Base-by-base conservation (phyloP, 2,797 vertebrate species). In the Falco columbarius region DNA sequence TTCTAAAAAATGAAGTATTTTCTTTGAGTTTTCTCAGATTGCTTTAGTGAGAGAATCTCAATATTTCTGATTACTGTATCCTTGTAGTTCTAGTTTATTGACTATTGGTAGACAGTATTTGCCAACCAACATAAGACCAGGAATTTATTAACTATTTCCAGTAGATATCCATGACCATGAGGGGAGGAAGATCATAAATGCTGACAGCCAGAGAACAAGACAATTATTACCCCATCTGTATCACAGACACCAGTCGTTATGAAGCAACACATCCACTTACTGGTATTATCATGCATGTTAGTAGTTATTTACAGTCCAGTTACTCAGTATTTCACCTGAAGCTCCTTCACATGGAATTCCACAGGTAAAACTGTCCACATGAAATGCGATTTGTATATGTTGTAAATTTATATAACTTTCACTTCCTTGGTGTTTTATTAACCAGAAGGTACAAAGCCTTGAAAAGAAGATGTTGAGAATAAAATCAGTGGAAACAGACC, bases 321-420 rank as follows among this genome's bases (percentile, higher is more conserved):
- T 77, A 74, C 56, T 77, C 58, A 85, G 10, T 90, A 77, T 81
- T 93, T 85, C 51, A 61, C 44, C 58, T 40, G 17, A 82, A 94
- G 54, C 42, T 97, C 83, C 34, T 84, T 74, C 74, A 67, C 8
- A 14, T 5, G 40, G 46, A 87, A 93, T 94, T 92, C 79, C 72
- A 77, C 26, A 47, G 70, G 42, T 47, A 62, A 73, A 65, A 68
- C 23, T 90, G 70, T 75, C 54, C 52, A 76, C 44, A 65, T 38
- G 55, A 94, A 93, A 84, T 66, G 47, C 6, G 67, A 30, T 70
- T 90, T 92, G 32, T 82, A 30, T 65, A 30, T 0, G 0, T 51
- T 85, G 27, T 7, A 91, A 75, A 96, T 95, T 94, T 93, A 91
- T 77, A 46, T 87, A 87, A n/a, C 46, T 91, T 89, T 95, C 62